Percentiles rank a stretch among this genome's conserved stretches.
These are phyloP conservation scores for Tachyglossus aculeatus DNA, from an alignment of 2,797 vertebrate species.

Conservation along the genomic window DNA sequence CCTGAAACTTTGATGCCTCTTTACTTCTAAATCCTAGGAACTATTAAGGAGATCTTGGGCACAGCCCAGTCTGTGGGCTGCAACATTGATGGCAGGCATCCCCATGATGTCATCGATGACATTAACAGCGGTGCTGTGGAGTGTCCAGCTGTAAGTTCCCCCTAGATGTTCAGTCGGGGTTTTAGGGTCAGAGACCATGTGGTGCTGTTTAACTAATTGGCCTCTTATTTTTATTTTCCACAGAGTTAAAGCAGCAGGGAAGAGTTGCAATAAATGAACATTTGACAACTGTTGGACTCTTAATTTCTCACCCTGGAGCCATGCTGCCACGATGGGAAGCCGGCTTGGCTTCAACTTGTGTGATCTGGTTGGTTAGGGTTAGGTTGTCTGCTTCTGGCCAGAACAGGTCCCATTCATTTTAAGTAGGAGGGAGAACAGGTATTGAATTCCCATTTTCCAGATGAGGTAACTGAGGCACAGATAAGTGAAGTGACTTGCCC, in stretches of 20 bases:
- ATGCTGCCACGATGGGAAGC: too few relatives aligned
- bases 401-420: too few relatives aligned
- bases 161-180: neutral
- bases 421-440: too few relatives aligned
- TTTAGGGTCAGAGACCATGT: too few relatives aligned
- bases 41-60: slow-evolving; percentile 95
- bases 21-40: slow-evolving; percentile 74
- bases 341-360: too few relatives aligned
- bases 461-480: too few relatives aligned
- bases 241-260: slow-evolving; percentile 50
- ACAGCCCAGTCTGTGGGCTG: slow-evolving; percentile 96
- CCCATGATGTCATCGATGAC: slow-evolving; percentile 95
- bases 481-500: too few relatives aligned
- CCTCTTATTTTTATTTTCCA: neutral
- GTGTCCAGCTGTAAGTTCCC: slow-evolving; percentile 86
- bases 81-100: slow-evolving; percentile 89
- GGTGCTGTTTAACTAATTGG: too few relatives aligned
- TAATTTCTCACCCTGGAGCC: neutral
- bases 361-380: too few relatives aligned
- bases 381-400: too few relatives aligned
- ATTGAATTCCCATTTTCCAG: too few relatives aligned
- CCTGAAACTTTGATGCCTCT: neutral
- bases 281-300: neutral
- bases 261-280: slow-evolving; percentile 38
- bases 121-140: slow-evolving; percentile 91